These are phyloP conservation scores for Corvus moneduloides DNA, from an alignment of 2,113 vertebrate genomes.

Conservation along the genomic window DNA sequence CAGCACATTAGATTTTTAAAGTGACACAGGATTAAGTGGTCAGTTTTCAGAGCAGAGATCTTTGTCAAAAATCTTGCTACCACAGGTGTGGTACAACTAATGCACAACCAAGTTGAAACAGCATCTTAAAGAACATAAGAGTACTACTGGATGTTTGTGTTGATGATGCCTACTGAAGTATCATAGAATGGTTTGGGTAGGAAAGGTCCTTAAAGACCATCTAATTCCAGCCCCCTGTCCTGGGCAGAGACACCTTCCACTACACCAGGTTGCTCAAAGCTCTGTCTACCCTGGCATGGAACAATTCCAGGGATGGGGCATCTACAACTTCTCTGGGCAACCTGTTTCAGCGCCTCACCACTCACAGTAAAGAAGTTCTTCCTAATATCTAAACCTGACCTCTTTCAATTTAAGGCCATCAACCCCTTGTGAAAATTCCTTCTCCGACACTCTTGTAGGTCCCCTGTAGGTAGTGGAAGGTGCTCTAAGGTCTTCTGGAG, in stretches of 20 bases:
- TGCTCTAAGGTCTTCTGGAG: background rate
- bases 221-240: background rate
- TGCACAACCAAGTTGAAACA: background rate
- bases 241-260: background rate
- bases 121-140: background rate
- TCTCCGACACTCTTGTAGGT: background rate
- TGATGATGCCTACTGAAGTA: background rate
- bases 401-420: background rate
- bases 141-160: background rate
- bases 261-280: background rate
- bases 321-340: background rate
- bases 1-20: background rate
- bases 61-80: background rate
- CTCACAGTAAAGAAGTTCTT: background rate
- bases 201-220: background rate
- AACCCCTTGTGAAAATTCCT: background rate
- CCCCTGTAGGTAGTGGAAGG: background rate
- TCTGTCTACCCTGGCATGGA: background rate
- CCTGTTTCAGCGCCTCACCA: background rate
- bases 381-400: background rate
- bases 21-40: background rate
- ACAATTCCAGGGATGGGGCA: background rate
- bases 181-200: background rate
- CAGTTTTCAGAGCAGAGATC: background rate
- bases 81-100: background rate